Conservation (phyloP, 2,113 vertebrate species). For the Zosterops hypoxanthus region DNA sequence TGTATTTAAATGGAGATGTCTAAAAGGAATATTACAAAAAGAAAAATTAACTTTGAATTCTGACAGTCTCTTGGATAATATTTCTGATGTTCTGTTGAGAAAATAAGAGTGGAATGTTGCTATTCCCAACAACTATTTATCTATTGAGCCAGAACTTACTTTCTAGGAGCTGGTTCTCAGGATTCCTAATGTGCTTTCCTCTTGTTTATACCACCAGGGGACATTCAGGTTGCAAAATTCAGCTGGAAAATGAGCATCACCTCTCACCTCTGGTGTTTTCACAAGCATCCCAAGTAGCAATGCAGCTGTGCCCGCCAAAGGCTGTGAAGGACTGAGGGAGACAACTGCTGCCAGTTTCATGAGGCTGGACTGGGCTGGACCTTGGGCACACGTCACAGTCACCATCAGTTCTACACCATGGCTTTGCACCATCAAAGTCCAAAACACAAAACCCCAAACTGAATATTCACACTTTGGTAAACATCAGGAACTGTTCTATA, state of each 20-base stretch:
- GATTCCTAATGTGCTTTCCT: background rate
- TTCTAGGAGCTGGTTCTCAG: background rate
- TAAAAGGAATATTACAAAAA: background rate
- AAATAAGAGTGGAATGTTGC: background rate
- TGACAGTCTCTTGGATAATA: background rate
- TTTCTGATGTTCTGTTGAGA: background rate
- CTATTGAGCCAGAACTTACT: background rate
- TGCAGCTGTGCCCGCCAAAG: background rate
- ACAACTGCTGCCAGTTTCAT: background rate
- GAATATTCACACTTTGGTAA: background rate
- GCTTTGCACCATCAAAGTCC: background rate
- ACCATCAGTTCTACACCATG: rapidly evolving
- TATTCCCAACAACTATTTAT: background rate
- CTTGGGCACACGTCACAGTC: background rate
- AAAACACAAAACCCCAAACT: background rate
- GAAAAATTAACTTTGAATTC: background rate
- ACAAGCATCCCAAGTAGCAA: background rate
- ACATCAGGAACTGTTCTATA: background rate
- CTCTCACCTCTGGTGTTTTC: background rate
- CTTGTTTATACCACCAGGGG: background rate
- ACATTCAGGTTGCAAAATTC: background rate
- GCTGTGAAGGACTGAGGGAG: background rate
- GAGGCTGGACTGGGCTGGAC: background rate
- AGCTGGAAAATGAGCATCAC: background rate
- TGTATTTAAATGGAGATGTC: background rate